Conservation (phyloP, 2,113 vertebrate species). For the Gorsachius goisagi region DNA sequence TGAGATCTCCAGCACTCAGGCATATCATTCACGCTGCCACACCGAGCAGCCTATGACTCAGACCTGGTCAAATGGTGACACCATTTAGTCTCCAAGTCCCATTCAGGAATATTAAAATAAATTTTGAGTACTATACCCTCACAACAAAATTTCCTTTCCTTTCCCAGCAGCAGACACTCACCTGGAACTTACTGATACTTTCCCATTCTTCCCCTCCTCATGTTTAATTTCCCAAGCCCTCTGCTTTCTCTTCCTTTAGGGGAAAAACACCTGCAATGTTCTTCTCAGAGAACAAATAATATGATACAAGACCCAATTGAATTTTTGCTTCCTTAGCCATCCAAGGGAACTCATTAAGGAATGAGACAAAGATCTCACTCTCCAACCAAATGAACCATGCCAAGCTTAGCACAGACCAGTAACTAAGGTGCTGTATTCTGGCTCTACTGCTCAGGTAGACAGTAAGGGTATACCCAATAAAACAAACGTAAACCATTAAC, state of each 20-base stretch:
- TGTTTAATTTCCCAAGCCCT: neutral
- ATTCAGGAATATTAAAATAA: neutral
- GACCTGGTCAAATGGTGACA: neutral
- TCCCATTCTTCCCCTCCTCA: neutral
- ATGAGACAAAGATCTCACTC: neutral
- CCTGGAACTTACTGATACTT: neutral
- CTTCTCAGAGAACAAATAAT: neutral
- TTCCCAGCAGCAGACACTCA: neutral
- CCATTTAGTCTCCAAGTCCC: neutral
- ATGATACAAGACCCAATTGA: neutral
- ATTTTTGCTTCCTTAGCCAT: neutral
- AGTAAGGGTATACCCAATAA: neutral
- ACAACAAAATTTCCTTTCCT: neutral
- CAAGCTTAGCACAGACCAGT: neutral
- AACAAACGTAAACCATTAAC: conserved; percentile 2
- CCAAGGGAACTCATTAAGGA: neutral
- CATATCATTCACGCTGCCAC: neutral
- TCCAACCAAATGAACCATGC: neutral
- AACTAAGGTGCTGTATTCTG: neutral
- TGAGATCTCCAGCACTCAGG: neutral
- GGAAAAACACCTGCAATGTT: neutral
- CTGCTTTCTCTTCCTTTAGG: neutral
- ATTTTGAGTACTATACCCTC: neutral
- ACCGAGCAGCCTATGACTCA: neutral
- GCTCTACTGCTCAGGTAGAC: neutral